Evolutionary conservation across 2,113 vertebrate genomes (phyloP), one percentile per base, ranked within the genome.

Genomic region (Coryphaenoides rupestris): DNA sequence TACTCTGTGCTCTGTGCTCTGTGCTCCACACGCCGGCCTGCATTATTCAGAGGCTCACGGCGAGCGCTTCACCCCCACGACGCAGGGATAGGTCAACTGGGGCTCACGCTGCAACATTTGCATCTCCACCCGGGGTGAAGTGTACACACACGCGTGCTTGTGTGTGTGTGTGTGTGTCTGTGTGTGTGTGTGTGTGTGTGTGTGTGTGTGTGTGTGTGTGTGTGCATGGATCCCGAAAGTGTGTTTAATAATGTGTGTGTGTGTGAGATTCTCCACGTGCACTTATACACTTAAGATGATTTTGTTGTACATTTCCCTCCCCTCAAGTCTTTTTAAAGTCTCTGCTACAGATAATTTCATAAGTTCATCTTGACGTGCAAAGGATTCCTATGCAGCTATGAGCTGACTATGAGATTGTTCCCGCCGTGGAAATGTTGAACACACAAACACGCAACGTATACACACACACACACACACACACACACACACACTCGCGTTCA

Each of bases 31-130:
- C 60, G 60, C 65, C 60, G 60, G 55, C 58, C 53, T 80, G 80
- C 74, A 72, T 80, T 80, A 81, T 82, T 80, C 78, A 82, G 65
- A 21, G 65, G 53, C 59, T 68, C 62, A 46, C 28, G 3, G 52
- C 54, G 73, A 76, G 75, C 52, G 54, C 62, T 22, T 65, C 58
- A 72, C 79, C 50, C 68, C 55, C 66, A 69, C 68, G 76, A 58
- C 65, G 68, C 69, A 55, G 74, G 21, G 72, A 68, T 76, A 76
- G 76, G 80, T 85, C 74, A 77, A 58, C 60, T n/a, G n/a, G n/a
- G 68, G 72, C 72, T 75, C 60, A 54, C 52, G 47, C 65, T 70
- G 62, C 50, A 58, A 59, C 23, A 70, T 77, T 61, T 66, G 67
- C 67, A 75, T 67, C 53, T 66, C 72, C 58, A 69, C 65, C 60